Base-by-base conservation (phyloP, 2,797 vertebrate genomes). In the Chlorospingus flavigularis region DNA sequence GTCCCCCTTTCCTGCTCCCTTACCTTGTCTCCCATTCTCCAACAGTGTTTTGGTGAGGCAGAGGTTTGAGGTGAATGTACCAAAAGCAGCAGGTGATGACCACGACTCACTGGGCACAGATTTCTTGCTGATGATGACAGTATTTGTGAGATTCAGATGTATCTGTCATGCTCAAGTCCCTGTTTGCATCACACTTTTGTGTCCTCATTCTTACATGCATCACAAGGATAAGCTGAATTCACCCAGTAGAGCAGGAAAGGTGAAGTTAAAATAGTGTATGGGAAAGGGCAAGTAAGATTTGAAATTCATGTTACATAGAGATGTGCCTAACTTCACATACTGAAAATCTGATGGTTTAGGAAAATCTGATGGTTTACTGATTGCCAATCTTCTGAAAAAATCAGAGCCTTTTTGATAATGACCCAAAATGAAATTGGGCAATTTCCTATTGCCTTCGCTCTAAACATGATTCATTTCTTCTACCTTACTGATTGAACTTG, bases 81-180 rank as follows among this genome's bases (percentile, higher is more conserved):
- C 85, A 53, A 74, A 26, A 73, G 33, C 20, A 71, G 70, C 26
- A 33, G n/a, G 31, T 23, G 43, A 54, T 31, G 24, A 42, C 35
- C 21, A 3, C 8, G 30, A 50, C n/a, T 17, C 51, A 1, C 26
- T 17, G 8, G 53, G 24, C 48, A 63, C 18, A 0, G 0, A 35
- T 60, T 45, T 76, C 26, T 47, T 68, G 17, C 19, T 43, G n/a
- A 20, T 42, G 26, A 30, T 42, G 50, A 16, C 5, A 20, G 18
- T 62, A 26, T n/a, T 76, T 0, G 0, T 21, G 55, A 77, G 6
- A 7, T 24, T 63, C 60, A 25, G 5, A 9, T 18, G 31, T 35
- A 7, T 65, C 18, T 6, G 1, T 30, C n/a, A 5, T 9, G 14
- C 20, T 57, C 7, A 60, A 17, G 21, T 42, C 14, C 25, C 30